phyloP scores from a whole-genome alignment of 2,113 vertebrate species.

The Polyodon spathula region DNA sequence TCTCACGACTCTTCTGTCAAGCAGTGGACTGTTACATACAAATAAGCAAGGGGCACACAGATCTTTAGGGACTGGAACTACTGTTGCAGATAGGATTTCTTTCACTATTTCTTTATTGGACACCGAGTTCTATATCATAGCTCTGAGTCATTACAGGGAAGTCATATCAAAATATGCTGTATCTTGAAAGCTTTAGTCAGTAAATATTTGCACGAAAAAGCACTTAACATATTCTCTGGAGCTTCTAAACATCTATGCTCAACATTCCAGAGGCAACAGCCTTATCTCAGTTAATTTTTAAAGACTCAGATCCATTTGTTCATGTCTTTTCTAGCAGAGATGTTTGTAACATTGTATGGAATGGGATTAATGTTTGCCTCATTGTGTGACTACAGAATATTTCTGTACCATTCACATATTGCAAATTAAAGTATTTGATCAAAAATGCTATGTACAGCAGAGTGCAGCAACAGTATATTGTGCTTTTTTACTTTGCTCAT shows the following conservation, averaged over 20 bases:
- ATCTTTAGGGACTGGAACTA: constrained; percentile 73
- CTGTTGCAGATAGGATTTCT: constrained; percentile 58
- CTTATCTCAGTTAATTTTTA: constrained; percentile 39
- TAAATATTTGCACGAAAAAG: constrained; percentile 67
- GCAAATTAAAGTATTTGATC: constrained; percentile 38
- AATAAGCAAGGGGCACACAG: constrained; percentile 43
- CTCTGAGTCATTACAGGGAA: constrained; percentile 49
- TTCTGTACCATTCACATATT: constrained; percentile 40
- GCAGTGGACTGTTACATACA: constrained; percentile 90
- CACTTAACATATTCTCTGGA: constrained; percentile 63
- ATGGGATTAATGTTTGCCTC: constrained; percentile 42
- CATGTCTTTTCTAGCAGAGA: constrained; percentile 39
- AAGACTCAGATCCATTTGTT: constrained; percentile 32
- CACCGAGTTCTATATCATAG: constrained; percentile 45
- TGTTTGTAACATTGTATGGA: constrained; percentile 44
- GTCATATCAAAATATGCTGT: constrained; percentile 51
- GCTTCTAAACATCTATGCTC: constrained; percentile 53
- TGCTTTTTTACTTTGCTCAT: constrained; percentile 40
- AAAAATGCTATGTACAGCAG: constrained; percentile 38
- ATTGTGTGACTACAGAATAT: constrained; percentile 52
- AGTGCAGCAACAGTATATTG: constrained; percentile 55
- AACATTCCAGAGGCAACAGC: constrained; percentile 81
- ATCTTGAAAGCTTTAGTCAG: constrained; percentile 69
- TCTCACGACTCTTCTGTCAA: constrained; percentile 88
- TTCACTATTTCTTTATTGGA: constrained; percentile 47